Base-by-base conservation (phyloP, 2,797 vertebrate genomes). In the Halcyon leucocephala region DNA sequence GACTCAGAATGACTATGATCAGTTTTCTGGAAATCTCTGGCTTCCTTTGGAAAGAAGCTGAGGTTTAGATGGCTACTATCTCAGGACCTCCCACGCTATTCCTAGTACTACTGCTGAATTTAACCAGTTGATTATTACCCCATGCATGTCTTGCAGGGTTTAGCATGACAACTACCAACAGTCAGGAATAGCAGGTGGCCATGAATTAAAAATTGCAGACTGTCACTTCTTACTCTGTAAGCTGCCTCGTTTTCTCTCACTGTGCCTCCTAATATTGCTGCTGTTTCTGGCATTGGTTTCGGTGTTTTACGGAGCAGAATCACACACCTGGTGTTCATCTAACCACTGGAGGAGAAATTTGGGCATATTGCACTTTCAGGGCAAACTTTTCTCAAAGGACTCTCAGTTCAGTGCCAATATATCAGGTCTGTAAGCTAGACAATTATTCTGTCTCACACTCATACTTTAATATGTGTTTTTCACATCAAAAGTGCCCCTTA, bases 401-500 rank as follows among this genome's bases (percentile, higher is more conserved):
- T 41, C 48, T 88, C 26, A 46, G 24, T 57, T 22, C 58, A 31
- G 15, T 55, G 46, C n/a, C 25, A 84, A 69, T 49, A 44, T 18
- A 69, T 51, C 18, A 77, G 31, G 14, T 64, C 76, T 82, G 52
- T 37, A 51, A 95, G 29, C 13, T 31, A 74, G n/a, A 49, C 41
- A 82, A 74, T 84, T 90, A 42, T 76, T 90, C 41, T 85, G 33
- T 90, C 79, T 93, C 57, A 60, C 35, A 51, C 9, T 46, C 55
- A 55, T 65, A 26, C 16, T 70, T 84, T 71, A 87, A 91, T 94
- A 82, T 60, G 67, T 29, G 28, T 44, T 96, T 94, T 95, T 92
- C 48, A 82, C 46, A 74, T 71, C 81, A 80, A 31, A 90, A 69
- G 21, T 80, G 49, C 72, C 71, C 71, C 37, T 92, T 95, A 77